phyloP scores from a whole-genome alignment of 2,888 invertebrate species.

The Leucozona laternaria region DNA sequence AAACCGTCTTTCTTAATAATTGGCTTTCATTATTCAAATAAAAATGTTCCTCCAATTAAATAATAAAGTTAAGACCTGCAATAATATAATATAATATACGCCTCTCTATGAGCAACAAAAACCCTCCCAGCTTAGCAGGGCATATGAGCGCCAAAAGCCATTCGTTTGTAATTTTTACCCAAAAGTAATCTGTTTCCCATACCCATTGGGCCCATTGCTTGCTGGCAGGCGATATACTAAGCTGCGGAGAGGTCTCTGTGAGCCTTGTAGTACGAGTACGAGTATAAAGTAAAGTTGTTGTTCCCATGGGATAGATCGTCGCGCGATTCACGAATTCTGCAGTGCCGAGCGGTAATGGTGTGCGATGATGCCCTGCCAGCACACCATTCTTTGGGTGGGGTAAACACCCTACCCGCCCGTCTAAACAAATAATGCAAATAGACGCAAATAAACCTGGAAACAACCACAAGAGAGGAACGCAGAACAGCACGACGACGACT shows the following conservation, averaged over 20 bases:
- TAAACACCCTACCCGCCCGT: constrained; percentile 63
- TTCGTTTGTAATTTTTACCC: constrained; percentile 53
- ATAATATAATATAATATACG: background rate
- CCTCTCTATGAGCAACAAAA: background rate
- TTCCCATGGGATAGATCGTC: constrained; percentile 74
- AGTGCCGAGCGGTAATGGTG: constrained; percentile 17
- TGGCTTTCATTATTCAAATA: background rate
- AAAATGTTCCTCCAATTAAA: constrained; percentile 19
- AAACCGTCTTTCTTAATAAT: background rate
- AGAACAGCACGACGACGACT: constrained; percentile 45
- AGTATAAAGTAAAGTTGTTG: constrained; percentile 50
- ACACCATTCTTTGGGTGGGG: constrained; percentile 64
- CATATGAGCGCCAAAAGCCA: constrained; percentile 56
- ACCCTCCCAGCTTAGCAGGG: constrained; percentile 12
- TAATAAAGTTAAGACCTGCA: constrained; percentile 43
- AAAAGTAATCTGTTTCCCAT: constrained; percentile 72
- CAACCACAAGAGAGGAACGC: constrained; percentile 38
- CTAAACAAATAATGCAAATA: constrained; percentile 75
- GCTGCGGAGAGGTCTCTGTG: constrained; percentile 21
- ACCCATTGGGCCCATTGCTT: constrained; percentile 34
- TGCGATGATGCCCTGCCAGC: constrained; percentile 41
- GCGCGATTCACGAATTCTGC: constrained; percentile 66
- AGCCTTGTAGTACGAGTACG: constrained; percentile 23
- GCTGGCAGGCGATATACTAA: background rate
- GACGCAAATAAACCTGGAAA: constrained; percentile 72